Base-by-base conservation (phyloP, 2,797 vertebrate genomes). In the Smutsia gigantea region DNA sequence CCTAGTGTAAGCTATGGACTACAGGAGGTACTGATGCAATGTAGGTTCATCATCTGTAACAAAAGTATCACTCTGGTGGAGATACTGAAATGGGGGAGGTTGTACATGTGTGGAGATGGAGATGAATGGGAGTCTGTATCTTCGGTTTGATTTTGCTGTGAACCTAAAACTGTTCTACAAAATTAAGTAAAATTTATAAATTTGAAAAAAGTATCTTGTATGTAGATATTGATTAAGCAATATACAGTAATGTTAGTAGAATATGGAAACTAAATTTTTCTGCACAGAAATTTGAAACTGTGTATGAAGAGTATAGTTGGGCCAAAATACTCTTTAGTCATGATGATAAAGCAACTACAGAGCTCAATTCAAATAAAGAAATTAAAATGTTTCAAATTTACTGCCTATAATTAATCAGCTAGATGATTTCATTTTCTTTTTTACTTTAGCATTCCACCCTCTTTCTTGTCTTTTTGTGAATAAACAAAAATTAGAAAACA, bases 121-220 rank as follows among this genome's bases (percentile, higher is more conserved):
- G 10, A 5, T 61, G 34, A 53, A 23, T 23, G 11, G 53, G 18
- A 59, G 88, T 64, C 14, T 39, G 17, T 53, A 46, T 15, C 46
- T 69, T 37, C 29, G 12, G 17, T 49, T 95, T 19, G 68, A 37
- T 46, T 42, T 79, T 72, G 21, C 46, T 95, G 27, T 75, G 72
- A 94, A 74, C 13, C 71, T 93, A 81, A 95, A 69, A 75, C 11
- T 59, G 18, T 3, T 53, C 23, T 81, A 27, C 81, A 95, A 89
- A 42, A 12, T 46, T 46, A 46, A 57, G 10, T 71, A 69, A 86
- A 86, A 18, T 46, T 19, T 85, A 53, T 72, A 63, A 15, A 57
- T 79, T 64, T 61, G 8, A 72, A 31, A 37, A 57, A 46, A 55
- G 1, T 17, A 74, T 71, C 23, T 71, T 4, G 14, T 39, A 34